Evolutionary conservation across 2,888 invertebrate genomes (phyloP).

Genomic region (Drosophila fulvimacula): DNA sequence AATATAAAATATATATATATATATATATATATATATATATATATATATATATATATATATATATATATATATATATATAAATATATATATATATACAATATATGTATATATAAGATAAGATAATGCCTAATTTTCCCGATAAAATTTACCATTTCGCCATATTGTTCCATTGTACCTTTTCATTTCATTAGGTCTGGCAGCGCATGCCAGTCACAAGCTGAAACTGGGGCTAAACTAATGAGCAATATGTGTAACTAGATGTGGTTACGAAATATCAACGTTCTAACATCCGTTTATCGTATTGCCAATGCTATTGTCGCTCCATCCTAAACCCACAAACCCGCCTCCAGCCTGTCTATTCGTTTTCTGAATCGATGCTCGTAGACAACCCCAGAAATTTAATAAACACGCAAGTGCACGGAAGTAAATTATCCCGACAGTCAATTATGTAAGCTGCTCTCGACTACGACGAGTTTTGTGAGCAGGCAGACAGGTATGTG

Average conservation of each 20-base stretch:
- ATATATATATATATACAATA: too few relatives aligned
- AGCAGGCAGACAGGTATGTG: conserved; percentile 9
- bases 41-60: too few relatives aligned
- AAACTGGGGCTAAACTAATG: conserved; percentile 65
- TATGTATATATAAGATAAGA: too few relatives aligned
- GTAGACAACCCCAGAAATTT: conserved; percentile 76
- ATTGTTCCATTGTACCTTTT: conserved; percentile 51
- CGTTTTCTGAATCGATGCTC: conserved; percentile 66
- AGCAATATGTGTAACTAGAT: conserved; percentile 68
- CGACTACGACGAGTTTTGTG: conserved; percentile 6
- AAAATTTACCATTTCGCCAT: neutral
- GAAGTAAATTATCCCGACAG: conserved; percentile 77
- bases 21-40: too few relatives aligned
- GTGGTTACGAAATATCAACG: conserved; percentile 69
- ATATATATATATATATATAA: too few relatives aligned
- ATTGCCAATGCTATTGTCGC: conserved; percentile 46
- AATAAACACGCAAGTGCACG: conserved; percentile 80
- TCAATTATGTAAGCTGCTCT: conserved; percentile 69
- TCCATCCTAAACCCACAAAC: conserved; percentile 3
- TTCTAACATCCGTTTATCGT: conserved; percentile 36
- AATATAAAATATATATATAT: too few relatives aligned
- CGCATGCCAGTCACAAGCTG: conserved; percentile 55
- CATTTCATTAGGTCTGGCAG: conserved; percentile 10
- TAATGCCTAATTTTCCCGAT: too few relatives aligned
- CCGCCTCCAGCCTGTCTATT: neutral